A percentile compares a stretch with the other conserved stretches of the same genome.
Evolutionary conservation across 2,113 vertebrate species (phyloP).

Genomic region (Capreolus pygargus): DNA sequence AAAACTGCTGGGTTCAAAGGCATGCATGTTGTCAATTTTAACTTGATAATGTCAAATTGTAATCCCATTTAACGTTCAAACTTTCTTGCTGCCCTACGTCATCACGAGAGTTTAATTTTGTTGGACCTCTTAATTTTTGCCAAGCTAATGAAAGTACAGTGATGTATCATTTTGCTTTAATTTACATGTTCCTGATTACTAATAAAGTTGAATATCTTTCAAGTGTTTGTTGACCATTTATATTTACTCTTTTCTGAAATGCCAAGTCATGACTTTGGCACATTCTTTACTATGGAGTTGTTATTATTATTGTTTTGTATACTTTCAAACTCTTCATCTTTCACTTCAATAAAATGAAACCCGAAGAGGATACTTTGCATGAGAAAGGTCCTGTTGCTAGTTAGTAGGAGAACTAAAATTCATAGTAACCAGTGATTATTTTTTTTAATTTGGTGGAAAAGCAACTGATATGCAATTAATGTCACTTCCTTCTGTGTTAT

Average conservation of each 20-base stretch:
- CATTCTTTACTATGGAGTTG: background rate
- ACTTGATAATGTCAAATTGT: background rate
- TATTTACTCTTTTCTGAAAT: constrained; percentile 21
- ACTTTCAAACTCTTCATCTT: constrained; percentile 30
- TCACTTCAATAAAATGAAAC: background rate
- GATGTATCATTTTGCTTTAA: constrained; percentile 9
- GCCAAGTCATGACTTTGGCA: background rate
- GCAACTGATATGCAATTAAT: background rate
- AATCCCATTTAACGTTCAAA: background rate
- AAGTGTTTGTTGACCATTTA: background rate
- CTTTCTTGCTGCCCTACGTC: background rate
- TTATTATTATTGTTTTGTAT: background rate
- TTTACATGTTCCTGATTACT: background rate
- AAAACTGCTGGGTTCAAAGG: background rate
- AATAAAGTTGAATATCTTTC: background rate
- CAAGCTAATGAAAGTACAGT: background rate
- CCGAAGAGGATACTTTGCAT: background rate
- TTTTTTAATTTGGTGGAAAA: background rate
- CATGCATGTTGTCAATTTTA: background rate
- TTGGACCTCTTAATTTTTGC: background rate
- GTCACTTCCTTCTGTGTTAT: background rate
- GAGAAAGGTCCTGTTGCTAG: background rate
- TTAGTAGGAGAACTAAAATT: background rate
- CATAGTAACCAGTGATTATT: background rate
- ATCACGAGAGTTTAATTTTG: background rate